A percentile compares a stretch with the other conserved stretches of the same genome.
These are phyloP conservation scores for Protaetia brevitarsis DNA, from an alignment of 1,140 invertebrate species.

Conservation along the genomic window DNA sequence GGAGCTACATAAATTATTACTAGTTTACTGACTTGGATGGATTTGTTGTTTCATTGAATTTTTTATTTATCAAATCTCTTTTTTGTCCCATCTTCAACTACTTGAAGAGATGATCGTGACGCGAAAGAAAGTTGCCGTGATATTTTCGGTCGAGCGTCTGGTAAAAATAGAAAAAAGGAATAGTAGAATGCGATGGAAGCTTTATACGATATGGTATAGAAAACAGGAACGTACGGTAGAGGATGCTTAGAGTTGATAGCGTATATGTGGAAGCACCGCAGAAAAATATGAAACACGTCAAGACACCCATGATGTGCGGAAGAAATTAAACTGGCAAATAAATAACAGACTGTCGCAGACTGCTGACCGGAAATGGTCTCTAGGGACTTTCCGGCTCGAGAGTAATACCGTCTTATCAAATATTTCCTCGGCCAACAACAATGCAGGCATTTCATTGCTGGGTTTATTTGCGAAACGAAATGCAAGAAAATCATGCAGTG, in stretches of 20 bases:
- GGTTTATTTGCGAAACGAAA: conserved; percentile 20
- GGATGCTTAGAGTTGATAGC: neutral
- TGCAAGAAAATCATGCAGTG: conserved; percentile 5
- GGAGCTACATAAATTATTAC: no score
- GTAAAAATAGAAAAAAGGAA: neutral
- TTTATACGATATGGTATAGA: neutral
- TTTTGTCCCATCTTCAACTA: neutral
- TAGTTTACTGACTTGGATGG: no score
- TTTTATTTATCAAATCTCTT: neutral
- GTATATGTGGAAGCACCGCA: neutral
- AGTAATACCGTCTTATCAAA: conserved; percentile 22
- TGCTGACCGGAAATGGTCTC: conserved; percentile 36
- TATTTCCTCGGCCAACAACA: conserved; percentile 22
- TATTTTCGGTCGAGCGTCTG: neutral
- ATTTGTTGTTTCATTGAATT: no score
- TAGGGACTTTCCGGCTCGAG: conserved; percentile 24
- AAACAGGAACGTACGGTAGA: neutral
- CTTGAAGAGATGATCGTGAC: neutral
- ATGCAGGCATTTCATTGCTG: neutral
- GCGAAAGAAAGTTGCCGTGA: neutral
- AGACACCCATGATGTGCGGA: conserved; percentile 34
- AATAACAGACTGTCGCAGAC: conserved; percentile 36
- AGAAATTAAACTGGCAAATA: conserved; percentile 39
- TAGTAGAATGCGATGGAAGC: neutral
- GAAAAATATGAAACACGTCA: conserved; percentile 27